Evolutionary conservation across 2,888 invertebrate species (phyloP), one percentile per base, ranked within the genome.

Genomic region (Morpho helenor): DNA sequence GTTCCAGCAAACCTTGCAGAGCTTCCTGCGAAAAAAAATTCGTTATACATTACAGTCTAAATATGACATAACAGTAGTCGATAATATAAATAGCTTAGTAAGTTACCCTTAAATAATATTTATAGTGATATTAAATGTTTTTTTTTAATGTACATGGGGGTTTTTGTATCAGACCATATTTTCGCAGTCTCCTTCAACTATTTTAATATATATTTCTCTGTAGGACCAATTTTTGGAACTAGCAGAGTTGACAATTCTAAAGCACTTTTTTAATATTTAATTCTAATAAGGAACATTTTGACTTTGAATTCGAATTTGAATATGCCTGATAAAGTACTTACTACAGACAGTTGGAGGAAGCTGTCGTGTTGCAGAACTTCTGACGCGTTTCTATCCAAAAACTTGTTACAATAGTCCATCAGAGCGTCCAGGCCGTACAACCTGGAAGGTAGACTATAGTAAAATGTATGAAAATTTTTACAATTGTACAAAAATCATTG

Each of bases 371-470:
- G 91, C 49, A 99, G 92, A 46, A 99, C 93, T 55, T 97, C 96
- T 0, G 91, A 83, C 0, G 99, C 98, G 83, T 98, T 95, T 66
- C 94, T 93, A 82, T 99, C 99, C 85, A 98, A 94, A 82, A 95
- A 99, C 69, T 94, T 94, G 73, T 96, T 95, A 81, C 99, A 99
- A 59, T 97, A 96, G 78, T 94, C 92, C 71, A 93, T 93, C 52
- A 95, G 76, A 8, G 93, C 92, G 31, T 93, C 92, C 64, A 95
- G 81, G 23, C 94, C 94, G 66, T 94, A 95, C 43, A 95, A 79
- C 52, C 93, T 91, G 74, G 3, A 68, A 67, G 22, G 63, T 54
- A 39, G 7, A 47, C 53, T 52, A 16, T 46, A 31, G n/a, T 49
- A 7, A 49, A 31, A 46, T 40, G 46, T 23, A 41, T 16, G 16